These are phyloP conservation scores for Eulemur mongoz DNA, from an alignment of 2,797 vertebrate genomes.

Conservation along the genomic window DNA sequence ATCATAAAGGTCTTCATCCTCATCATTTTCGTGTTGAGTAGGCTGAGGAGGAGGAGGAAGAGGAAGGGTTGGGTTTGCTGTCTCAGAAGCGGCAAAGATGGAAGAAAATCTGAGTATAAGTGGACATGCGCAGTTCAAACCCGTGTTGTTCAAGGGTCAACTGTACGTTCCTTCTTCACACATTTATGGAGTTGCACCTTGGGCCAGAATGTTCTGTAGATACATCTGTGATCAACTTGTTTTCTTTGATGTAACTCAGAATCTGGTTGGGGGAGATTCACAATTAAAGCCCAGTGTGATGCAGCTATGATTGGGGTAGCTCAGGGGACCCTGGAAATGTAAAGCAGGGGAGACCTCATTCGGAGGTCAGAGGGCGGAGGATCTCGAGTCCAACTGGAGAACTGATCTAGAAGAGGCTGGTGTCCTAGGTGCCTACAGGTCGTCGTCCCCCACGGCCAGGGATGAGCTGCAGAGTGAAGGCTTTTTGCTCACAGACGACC, in stretches of 20 bases:
- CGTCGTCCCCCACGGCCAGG: accelerated
- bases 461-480: neutral
- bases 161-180: neutral
- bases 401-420: neutral
- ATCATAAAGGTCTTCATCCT: neutral
- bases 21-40: neutral
- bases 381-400: neutral
- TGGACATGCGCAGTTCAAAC: neutral
- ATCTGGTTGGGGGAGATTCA: neutral
- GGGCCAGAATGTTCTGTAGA: neutral
- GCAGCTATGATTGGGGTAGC: neutral
- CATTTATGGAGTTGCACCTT: neutral
- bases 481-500: neutral
- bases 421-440: neutral
- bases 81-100: neutral
- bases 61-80: neutral
- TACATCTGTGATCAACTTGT: neutral
- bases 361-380: too few species aligned
- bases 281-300: neutral
- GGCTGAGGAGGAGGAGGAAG: neutral
- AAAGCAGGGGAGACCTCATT: neutral
- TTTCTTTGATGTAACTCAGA: neutral
- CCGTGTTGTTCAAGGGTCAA: neutral
- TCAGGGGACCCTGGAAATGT: too few species aligned
- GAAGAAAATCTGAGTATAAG: neutral